A percentile compares a stretch with the other conserved stretches of the same genome.
These are phyloP conservation scores for Procavia capensis DNA, from an alignment of 2,113 vertebrate species.

Conservation along the genomic window DNA sequence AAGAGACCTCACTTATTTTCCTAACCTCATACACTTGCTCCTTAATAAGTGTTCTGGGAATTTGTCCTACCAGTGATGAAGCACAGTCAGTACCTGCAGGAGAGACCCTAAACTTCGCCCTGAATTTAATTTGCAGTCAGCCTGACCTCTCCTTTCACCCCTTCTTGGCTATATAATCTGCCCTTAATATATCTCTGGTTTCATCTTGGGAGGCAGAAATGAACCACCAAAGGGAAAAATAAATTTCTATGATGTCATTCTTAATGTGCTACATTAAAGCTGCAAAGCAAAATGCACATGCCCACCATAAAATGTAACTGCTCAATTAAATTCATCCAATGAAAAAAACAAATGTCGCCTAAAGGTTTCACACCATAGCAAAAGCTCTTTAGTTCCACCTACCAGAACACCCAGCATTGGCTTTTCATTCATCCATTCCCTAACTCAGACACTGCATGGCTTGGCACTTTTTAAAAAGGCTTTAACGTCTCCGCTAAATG, in stretches of 20 bases:
- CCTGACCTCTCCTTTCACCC: slow-evolving; percentile 78
- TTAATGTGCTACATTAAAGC: slow-evolving; percentile 42
- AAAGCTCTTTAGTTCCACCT: slow-evolving; percentile 56
- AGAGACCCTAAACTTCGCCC: slow-evolving; percentile 72
- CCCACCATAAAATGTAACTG: slow-evolving; percentile 57
- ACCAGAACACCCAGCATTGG: slow-evolving; percentile 30
- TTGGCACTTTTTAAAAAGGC: slow-evolving; percentile 51
- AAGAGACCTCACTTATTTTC: slow-evolving; percentile 80
- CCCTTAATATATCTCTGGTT: slow-evolving; percentile 28
- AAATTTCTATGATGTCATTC: slow-evolving; percentile 47
- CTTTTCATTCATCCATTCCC: not conserved
- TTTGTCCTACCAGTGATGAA: slow-evolving; percentile 80
- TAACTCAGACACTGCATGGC: not conserved
- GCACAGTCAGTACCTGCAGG: slow-evolving; percentile 71
- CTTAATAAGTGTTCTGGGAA: slow-evolving; percentile 85
- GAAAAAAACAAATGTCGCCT: slow-evolving; percentile 68
- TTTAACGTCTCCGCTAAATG: slow-evolving; percentile 32
- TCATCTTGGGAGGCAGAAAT: slow-evolving; percentile 55
- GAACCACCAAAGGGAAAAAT: slow-evolving; percentile 9
- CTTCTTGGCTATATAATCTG: slow-evolving; percentile 62
- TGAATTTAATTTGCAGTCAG: slow-evolving; percentile 77
- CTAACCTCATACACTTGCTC: slow-evolving; percentile 80
- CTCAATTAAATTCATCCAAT: slow-evolving; percentile 67
- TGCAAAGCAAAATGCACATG: slow-evolving; percentile 48
- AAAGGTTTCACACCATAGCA: slow-evolving; percentile 58